Base-by-base conservation (phyloP, 2,797 vertebrate genomes). In the Melopsittacus undulatus region DNA sequence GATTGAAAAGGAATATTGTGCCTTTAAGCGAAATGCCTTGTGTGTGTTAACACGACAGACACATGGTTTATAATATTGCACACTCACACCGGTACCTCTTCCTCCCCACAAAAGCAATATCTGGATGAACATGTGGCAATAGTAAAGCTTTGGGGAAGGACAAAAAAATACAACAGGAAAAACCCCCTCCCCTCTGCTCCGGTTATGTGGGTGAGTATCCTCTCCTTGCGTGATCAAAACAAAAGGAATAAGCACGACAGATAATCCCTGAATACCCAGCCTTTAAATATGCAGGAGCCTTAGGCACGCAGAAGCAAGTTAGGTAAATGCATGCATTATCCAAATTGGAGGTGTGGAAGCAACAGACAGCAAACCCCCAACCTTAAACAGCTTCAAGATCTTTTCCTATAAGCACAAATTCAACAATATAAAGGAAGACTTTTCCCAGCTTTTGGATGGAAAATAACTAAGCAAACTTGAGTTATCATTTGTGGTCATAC, bases 201-300 rank as follows among this genome's bases (percentile, higher is more conserved):
- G 40, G 30, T 63, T 79, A 34, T 51, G 61, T 52, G 96, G 97
- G 89, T 87, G 97, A 95, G 97, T 96, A 95, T 96, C 95, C 97
- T 94, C 77, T 95, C 98, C 95, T 99, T 98, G 98, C 98, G 98
- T 99, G 98, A 98, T 98, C 96, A 96, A 96, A 98, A 98, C 98
- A 98, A 98, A 98, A 98, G 97, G 97, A 97, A 92, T 56, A 98
- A 98, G 98, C 98, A 98, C 95, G 98, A 98, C 98, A 98, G 98
- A 98, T 97, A 98, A 98, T 99, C 98, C 98, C 98, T 98, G 98
- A 98, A 98, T 98, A 97, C 98, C 98, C 96, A 97, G 97, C 96
- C 98, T 98, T 98, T 99, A 98, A 99, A 99, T 98, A 99, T 99
- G 98, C 98, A 99, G 97, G 97, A 99, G 98, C 98, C 96, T 96